These are phyloP conservation scores for Ceratothoa steindachneri DNA, from an alignment of 2,888 invertebrate species.

Conservation along the genomic window DNA sequence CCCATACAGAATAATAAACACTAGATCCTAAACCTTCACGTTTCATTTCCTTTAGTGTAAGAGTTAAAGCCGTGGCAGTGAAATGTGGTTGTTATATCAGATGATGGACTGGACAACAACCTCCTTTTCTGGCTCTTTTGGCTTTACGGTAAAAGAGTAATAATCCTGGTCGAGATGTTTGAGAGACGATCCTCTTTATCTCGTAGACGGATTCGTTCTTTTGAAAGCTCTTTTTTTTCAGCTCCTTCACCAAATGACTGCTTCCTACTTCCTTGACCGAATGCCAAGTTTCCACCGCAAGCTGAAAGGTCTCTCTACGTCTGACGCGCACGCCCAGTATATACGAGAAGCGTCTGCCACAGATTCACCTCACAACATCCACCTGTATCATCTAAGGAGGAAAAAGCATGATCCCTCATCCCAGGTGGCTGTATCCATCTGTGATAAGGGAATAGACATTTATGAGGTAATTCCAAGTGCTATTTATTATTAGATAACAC, in stretches of 20 bases:
- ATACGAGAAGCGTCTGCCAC: slow-evolving; percentile 80
- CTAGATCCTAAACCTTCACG: no score
- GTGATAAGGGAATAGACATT: slow-evolving; percentile 85
- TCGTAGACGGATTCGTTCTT: no score
- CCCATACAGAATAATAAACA: no score
- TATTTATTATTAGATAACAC: no score
- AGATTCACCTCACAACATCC: slow-evolving; percentile 80
- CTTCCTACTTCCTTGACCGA: slow-evolving; percentile 57
- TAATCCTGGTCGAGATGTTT: no score
- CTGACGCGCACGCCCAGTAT: slow-evolving; percentile 80
- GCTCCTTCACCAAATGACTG: slow-evolving; percentile 58
- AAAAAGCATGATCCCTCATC: slow-evolving; percentile 59
- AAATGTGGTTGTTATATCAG: no score
- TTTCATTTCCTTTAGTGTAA: no score
- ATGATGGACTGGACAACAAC: no score
- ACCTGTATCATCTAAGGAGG: slow-evolving; percentile 68
- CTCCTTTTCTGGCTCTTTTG: no score
- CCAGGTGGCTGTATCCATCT: slow-evolving; percentile 77
- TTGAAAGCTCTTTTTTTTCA: slow-evolving; percentile 46
- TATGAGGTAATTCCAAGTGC: slow-evolving; percentile 67
- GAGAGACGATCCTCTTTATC: no score
- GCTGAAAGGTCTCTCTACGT: slow-evolving; percentile 69
- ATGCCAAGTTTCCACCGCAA: slow-evolving; percentile 76
- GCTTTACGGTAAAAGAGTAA: no score
- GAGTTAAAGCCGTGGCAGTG: no score